These are phyloP conservation scores for Colinus virginianus DNA, from an alignment of 2,113 vertebrate species.

Conservation along the genomic window DNA sequence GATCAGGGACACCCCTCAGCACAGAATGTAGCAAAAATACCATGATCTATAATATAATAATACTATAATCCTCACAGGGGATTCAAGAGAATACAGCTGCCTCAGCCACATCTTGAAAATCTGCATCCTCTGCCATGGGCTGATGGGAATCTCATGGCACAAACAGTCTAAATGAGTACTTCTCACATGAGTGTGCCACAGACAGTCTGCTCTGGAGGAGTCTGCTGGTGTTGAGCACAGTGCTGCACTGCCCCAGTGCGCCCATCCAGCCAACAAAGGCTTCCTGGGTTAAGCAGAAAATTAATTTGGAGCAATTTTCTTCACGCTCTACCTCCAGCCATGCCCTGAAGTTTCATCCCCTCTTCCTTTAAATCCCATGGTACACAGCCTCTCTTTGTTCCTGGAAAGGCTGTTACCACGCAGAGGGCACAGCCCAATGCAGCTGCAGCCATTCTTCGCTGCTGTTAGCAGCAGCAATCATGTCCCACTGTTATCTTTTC, in stretches of 20 bases:
- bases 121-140: neutral
- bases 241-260: neutral
- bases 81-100: neutral
- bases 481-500: neutral
- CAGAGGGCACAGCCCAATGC: neutral
- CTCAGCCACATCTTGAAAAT: conserved; percentile 13
- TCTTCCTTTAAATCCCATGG: neutral
- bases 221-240: neutral
- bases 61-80: neutral
- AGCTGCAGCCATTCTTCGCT: neutral
- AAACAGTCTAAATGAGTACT: neutral
- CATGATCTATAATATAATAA: neutral
- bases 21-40: neutral
- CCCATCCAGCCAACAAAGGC: neutral
- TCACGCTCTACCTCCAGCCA: neutral
- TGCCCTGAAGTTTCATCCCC: neutral
- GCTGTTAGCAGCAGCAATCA: neutral
- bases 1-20: neutral
- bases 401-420: neutral
- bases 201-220: neutral
- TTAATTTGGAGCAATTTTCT: neutral
- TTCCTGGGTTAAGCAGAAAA: neutral
- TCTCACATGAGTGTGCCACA: neutral
- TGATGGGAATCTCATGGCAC: conserved; percentile 1
- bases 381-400: neutral